Base-by-base conservation (phyloP, 2,797 vertebrate species). In the Notoglanidium macrostoma region DNA sequence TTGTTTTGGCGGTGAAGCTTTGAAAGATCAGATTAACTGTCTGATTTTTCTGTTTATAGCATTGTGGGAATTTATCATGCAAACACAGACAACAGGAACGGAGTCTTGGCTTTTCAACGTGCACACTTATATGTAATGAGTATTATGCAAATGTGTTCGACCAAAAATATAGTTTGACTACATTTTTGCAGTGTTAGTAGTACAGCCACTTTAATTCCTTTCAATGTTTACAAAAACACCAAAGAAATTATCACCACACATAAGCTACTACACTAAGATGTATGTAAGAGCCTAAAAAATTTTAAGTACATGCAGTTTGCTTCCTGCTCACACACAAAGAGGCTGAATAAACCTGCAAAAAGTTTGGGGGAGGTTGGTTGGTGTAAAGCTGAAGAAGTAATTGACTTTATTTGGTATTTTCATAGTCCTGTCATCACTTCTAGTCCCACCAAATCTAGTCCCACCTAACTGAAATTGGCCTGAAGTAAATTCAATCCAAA, bases 1-100 rank as follows among this genome's bases (percentile, higher is more conserved):
- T 79, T 79, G 57, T 80, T 80, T 79, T 61, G 57, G 21, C 23
- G 1, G 55, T 61, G 40, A 80, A 26, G 57, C 57, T 80, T 44
- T 35, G 35, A 35, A 61, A 61, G 78, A 61, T 80, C 78, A 44
- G 32, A 80, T 15, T 44, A 59, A 79, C 19, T 40, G 78, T 59
- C 77, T 79, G 19, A 59, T 57, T 40, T 59, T 57, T 76, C 23
- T 51, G 26, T 76, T 79, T 79, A 55, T 32, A 55, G 29, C 74
- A 32, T 77, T 32, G 49, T 10, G 29, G 3, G 51, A 32, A 55
- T 77, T 55, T 54, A 77, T 55, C 19, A 57, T 79, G 12, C 46
- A 76, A 17, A 29, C 77, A 79, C 32, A 57, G 10, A 59, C 35
- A 79, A 15, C 46, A 23, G 44, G n/a, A 78, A n/a, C 46, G 17